Percentiles rank a stretch among this genome's conserved stretches.
Evolutionary conservation across 1,140 invertebrate species (phyloP).

Genomic region (Copidosoma floridanum): DNA sequence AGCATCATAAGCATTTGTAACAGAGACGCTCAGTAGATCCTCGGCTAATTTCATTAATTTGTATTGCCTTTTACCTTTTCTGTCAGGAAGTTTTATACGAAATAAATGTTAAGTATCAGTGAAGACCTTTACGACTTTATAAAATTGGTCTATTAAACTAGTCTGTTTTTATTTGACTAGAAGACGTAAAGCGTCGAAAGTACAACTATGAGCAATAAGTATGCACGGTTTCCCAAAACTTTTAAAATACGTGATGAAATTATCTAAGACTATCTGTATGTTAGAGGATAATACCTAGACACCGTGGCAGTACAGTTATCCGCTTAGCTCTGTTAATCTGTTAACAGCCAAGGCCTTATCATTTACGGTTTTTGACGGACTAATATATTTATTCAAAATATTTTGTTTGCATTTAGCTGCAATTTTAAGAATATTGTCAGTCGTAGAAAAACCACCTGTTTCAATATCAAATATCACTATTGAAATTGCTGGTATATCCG

Average conservation of each 20-base stretch:
- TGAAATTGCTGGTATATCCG: conserved; percentile 2
- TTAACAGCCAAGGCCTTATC: conserved; percentile 5
- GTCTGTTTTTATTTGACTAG: conserved; percentile 1
- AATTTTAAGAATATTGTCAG: conserved; percentile 19
- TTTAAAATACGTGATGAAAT: not conserved
- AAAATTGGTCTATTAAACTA: not conserved
- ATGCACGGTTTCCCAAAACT: not conserved
- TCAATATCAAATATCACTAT: conserved; percentile 23
- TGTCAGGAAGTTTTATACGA: not conserved
- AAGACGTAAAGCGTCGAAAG: not conserved
- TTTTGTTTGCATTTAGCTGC: not conserved
- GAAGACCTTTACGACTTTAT: conserved; percentile 1
- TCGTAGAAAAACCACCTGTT: conserved; percentile 9
- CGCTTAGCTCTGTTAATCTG: conserved; percentile 4
- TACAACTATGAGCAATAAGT: not conserved
- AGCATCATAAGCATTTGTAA: too few species aligned
- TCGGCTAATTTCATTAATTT: not conserved
- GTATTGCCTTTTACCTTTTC: not conserved
- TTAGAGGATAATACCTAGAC: not conserved
- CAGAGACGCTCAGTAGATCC: not conserved
- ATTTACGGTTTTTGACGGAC: conserved; percentile 2
- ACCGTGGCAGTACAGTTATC: conserved; percentile 1
- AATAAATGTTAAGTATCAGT: not conserved
- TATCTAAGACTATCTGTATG: not conserved
- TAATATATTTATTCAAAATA: conserved; percentile 15